Evolutionary conservation across 2,888 invertebrate genomes (phyloP).

Genomic region (Nomada lathburiana): DNA sequence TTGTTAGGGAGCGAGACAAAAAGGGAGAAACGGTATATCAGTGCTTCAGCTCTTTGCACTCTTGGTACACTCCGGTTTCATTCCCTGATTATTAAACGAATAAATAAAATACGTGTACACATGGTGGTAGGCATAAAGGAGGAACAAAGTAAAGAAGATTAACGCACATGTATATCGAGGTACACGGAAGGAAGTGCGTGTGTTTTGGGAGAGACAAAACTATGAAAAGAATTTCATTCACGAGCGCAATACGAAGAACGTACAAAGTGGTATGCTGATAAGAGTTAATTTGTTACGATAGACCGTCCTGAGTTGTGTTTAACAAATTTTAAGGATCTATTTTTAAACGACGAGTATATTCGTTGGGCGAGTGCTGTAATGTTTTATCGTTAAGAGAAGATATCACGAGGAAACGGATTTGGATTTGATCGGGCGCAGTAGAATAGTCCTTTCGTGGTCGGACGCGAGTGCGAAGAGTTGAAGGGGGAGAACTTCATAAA

Average conservation of each 20-base stretch:
- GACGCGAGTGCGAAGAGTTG: constrained; percentile 54
- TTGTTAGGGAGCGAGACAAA: constrained; percentile 27
- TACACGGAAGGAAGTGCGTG: background rate
- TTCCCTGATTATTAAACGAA: background rate
- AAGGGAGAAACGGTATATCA: constrained; percentile 15
- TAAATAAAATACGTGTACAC: background rate
- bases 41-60: constrained; percentile 54
- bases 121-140: background rate
- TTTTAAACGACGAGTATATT: constrained; percentile 29
- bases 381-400: constrained; percentile 25
- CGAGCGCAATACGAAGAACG: constrained; percentile 16
- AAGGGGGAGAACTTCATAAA: constrained; percentile 27
- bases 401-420: background rate
- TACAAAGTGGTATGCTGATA: constrained; percentile 32
- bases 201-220: background rate
- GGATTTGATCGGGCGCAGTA: constrained; percentile 5
- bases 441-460: background rate
- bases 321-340: constrained; percentile 37
- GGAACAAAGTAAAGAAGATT: background rate
- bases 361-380: constrained; percentile 16
- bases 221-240: background rate
- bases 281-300: constrained; percentile 49
- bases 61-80: constrained; percentile 2
- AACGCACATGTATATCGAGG: background rate
- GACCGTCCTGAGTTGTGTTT: constrained; percentile 56